These are phyloP conservation scores for Chloropsis hardwickii DNA, from an alignment of 2,113 vertebrate genomes.

Conservation along the genomic window DNA sequence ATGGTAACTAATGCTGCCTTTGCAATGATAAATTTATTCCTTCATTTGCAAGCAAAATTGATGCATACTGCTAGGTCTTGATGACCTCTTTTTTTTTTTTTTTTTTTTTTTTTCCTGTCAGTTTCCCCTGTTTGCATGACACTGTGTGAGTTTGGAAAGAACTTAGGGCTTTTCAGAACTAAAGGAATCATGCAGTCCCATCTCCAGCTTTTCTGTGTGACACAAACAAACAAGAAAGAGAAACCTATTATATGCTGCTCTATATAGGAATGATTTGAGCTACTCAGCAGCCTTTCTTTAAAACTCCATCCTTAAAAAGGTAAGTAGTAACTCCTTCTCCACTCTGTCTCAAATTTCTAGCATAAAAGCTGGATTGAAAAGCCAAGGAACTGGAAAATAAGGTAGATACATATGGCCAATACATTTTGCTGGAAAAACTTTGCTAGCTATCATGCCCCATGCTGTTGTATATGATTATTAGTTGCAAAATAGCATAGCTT, in stretches of 20 bases:
- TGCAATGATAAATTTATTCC: constrained; percentile 43
- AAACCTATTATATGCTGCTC: constrained; percentile 24
- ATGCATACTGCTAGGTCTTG: constrained; percentile 1
- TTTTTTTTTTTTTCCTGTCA: neutral
- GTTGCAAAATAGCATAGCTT: constrained; percentile 84
- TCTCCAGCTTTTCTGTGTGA: constrained; percentile 25
- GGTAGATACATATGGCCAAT: constrained; percentile 45
- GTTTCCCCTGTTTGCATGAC: neutral
- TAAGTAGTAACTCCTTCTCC: constrained; percentile 24
- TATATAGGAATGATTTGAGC: constrained; percentile 48
- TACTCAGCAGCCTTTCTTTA: constrained; percentile 62
- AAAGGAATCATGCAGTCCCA: neutral
- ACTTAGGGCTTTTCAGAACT: constrained; percentile 9
- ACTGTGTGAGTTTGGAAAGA: neutral
- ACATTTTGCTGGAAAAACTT: constrained; percentile 64
- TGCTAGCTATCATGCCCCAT: constrained; percentile 74
- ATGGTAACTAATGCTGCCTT: neutral
- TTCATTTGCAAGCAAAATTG: constrained; percentile 33
- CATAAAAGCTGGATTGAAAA: constrained; percentile 63
- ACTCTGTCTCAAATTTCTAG: constrained; percentile 22
- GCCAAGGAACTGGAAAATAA: constrained; percentile 16
- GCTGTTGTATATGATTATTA: constrained; percentile 86
- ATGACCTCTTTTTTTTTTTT: neutral
- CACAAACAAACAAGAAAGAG: neutral
- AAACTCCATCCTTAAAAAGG: constrained; percentile 53